A percentile compares a stretch with the other conserved stretches of the same genome.
phyloP scores from a whole-genome alignment of 2,113 vertebrate species.

The Tragelaphus scriptus region DNA sequence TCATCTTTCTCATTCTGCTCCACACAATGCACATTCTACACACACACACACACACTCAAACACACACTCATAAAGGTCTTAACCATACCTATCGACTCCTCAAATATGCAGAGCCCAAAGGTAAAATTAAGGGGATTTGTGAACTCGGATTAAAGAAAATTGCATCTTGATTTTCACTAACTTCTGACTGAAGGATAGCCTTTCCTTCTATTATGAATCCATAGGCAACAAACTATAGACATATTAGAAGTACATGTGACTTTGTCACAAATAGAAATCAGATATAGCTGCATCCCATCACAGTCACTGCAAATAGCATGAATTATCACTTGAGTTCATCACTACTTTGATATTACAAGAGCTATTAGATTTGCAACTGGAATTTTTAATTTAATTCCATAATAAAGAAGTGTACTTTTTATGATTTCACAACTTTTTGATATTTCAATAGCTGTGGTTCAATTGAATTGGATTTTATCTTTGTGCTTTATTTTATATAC shows the following conservation, averaged over 20 bases:
- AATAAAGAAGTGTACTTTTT: not conserved
- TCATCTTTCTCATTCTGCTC: not conserved
- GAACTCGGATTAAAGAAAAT: not conserved
- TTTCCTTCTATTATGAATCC: not conserved
- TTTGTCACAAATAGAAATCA: conserved; percentile 30
- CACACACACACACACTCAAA: not conserved
- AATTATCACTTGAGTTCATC: not conserved
- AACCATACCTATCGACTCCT: not conserved
- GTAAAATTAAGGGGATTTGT: not conserved
- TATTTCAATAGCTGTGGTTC: not conserved
- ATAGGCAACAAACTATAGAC: not conserved
- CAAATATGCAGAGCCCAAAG: not conserved
- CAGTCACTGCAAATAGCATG: not conserved
- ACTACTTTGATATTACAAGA: not conserved
- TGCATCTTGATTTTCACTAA: conserved; percentile 11
- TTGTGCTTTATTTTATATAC: conserved; percentile 1
- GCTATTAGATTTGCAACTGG: not conserved
- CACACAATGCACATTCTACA: not conserved
- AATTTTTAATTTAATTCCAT: conserved; percentile 28
- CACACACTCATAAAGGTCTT: not conserved
- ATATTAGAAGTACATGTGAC: not conserved
- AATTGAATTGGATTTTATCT: not conserved
- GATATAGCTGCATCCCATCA: not conserved
- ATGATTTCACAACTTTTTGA: not conserved
- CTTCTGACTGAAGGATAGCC: not conserved